phyloP scores from a whole-genome alignment of 1,140 invertebrate species.

The Saxidomus purpurata region DNA sequence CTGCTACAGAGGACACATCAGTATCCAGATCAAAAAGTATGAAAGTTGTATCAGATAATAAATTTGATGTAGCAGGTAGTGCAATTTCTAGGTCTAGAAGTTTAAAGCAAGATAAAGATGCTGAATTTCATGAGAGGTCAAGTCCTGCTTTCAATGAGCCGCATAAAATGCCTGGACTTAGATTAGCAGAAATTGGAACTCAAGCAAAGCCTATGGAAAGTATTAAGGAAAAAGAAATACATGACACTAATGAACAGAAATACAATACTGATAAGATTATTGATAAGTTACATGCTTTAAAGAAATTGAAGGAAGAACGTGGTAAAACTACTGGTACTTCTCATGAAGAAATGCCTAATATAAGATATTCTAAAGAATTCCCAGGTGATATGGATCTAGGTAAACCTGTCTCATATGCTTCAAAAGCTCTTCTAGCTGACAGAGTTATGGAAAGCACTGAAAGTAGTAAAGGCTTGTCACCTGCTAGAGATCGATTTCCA shows the following conservation, averaged over 20 bases:
- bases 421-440: conserved; percentile 43
- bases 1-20: conserved; percentile 25
- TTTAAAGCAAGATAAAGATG: conserved; percentile 60
- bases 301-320: conserved; percentile 46
- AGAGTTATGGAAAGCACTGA: conserved; percentile 22
- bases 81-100: conserved; percentile 72
- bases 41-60: conserved; percentile 65
- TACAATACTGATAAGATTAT: conserved; percentile 55
- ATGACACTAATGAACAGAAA: conserved; percentile 45
- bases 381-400: background rate
- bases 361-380: conserved; percentile 14
- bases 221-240: background rate
- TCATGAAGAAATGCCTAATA: background rate
- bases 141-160: background rate
- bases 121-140: conserved; percentile 7
- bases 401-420: conserved; percentile 13
- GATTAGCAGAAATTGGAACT: conserved; percentile 45
- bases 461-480: background rate
- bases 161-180: conserved; percentile 31
- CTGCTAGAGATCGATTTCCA: conserved; percentile 19
- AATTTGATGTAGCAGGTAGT: conserved; percentile 36
- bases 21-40: conserved; percentile 70
- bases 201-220: conserved; percentile 7
- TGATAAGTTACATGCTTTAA: conserved; percentile 58
- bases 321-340: background rate